Percentiles rank a stretch among this genome's conserved stretches.
These are phyloP conservation scores for Drosophila albomicans DNA, from an alignment of 1,140 invertebrate species.

Conservation along the genomic window DNA sequence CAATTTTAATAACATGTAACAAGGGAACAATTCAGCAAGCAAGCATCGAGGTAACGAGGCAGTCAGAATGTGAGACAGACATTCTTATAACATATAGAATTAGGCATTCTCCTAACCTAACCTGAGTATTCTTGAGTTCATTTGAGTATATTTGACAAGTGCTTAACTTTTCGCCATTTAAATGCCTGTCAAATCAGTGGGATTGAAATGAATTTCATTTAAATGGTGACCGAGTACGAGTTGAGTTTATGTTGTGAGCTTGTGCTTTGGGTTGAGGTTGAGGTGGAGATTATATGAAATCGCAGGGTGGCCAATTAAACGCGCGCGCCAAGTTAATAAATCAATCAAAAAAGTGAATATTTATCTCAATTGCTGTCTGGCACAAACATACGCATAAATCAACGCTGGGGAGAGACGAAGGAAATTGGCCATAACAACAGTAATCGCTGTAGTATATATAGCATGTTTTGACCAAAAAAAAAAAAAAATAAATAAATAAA, in stretches of 20 bases:
- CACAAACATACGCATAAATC: slow-evolving; percentile 61
- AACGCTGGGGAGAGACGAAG: slow-evolving; percentile 4
- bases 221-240: background rate
- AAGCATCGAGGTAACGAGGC: background rate
- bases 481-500: slow-evolving; percentile 8
- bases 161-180: slow-evolving; percentile 15
- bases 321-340: slow-evolving; percentile 36
- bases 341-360: slow-evolving; percentile 49
- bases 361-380: slow-evolving; percentile 37
- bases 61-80: background rate
- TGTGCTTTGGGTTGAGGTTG: no score
- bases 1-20: slow-evolving; percentile 43
- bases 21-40: slow-evolving; percentile 1
- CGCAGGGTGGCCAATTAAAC: slow-evolving; percentile 30
- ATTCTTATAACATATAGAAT: background rate
- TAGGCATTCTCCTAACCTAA: background rate
- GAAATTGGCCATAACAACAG: slow-evolving; percentile 41
- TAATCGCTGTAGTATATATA: slow-evolving; percentile 34
- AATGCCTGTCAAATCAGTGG: slow-evolving; percentile 9
- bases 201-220: background rate
- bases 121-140: background rate
- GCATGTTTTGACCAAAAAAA: slow-evolving; percentile 40
- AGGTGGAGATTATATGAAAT: background rate
- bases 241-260: no score
- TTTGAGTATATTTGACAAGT: slow-evolving; percentile 21